Evolutionary conservation across 2,797 vertebrate species (phyloP).

Genomic region (Psittacula echo): DNA sequence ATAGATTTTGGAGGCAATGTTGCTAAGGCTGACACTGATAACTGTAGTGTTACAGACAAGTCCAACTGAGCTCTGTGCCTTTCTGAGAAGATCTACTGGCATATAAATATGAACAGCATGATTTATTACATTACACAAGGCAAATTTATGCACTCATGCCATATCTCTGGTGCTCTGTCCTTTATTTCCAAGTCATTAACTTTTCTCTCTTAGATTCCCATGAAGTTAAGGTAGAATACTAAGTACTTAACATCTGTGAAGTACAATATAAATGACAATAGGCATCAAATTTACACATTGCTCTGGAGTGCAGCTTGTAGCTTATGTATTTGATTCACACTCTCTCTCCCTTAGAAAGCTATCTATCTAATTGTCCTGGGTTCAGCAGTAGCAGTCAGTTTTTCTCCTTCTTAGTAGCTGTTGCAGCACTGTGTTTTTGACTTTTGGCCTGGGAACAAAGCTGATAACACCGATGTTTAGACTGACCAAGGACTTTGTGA

Average conservation of each 20-base stretch:
- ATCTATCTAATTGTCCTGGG: neutral
- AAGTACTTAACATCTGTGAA: neutral
- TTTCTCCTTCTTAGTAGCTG: too few relatives aligned
- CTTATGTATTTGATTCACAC: neutral
- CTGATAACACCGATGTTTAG: too few relatives aligned
- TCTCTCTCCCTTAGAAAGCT: neutral
- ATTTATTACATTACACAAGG: neutral
- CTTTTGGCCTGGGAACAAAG: too few relatives aligned
- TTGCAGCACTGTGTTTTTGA: too few relatives aligned
- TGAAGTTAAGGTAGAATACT: slow-evolving; percentile 1
- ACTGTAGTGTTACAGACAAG: neutral
- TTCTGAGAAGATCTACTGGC: neutral
- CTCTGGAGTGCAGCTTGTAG: neutral
- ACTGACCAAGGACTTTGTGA: too few relatives aligned
- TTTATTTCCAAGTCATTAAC: slow-evolving; percentile 3
- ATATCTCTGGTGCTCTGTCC: neutral
- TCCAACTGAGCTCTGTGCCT: neutral
- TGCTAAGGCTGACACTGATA: neutral
- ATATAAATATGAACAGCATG: neutral
- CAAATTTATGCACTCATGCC: neutral
- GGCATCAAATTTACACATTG: neutral
- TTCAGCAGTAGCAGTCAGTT: too few relatives aligned
- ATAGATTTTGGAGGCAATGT: neutral
- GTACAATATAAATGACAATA: neutral
- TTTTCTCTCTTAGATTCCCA: neutral